Evolutionary conservation across 53 echinoderm and acorn worm species (phyloP), one percentile per base, ranked within the genome.

Genomic region (Mesocentrotus franciscanus): DNA sequence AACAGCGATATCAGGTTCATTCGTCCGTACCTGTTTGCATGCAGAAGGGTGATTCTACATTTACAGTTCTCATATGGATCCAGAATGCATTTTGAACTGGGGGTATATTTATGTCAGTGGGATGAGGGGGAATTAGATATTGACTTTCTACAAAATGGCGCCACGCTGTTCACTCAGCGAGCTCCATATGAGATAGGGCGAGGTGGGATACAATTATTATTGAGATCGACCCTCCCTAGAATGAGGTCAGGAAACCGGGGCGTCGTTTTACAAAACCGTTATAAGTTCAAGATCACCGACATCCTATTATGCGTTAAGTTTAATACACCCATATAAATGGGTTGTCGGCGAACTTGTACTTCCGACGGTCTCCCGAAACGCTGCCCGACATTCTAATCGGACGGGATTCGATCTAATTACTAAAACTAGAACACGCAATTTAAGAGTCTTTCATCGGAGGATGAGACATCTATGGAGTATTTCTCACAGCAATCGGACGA

Each of bases 341-440:
- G 62, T 61, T 61, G 62, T 61, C 14, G 62, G 64, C 64, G 20
- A 64, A 64, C 64, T 5, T 64, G 20, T 15, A 64, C 17, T 64
- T 64, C 11, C 1, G 16, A 14, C 15, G 6, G 64, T 64, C 5
- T 64, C 20, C 15, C 15, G 49, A 64, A 64, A 18, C 20, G 64
- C 64, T 64, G 17, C 64, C 14, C 16, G 79, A 17, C 79, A 79
- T 79, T 79, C 17, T 39, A 72, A 36, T 36, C 18, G 39, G 79
- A 36, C 79, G 20, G 34, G 79, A 39, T 39, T 35, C 35, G 79
- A 85, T 85, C n/a, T 56, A 85, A 85, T 57, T 85, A 83, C 87
- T 85, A 57, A 85, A 85, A 85, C 87, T 85, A 27, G 87, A 85
- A 85, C 87, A 85, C 26, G 87, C 58, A 85, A 85, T 85, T 85